Percentiles rank a stretch among this genome's conserved stretches.
Evolutionary conservation across 1,140 invertebrate genomes (phyloP).

Genomic region (Drosophila gunungcola): DNA sequence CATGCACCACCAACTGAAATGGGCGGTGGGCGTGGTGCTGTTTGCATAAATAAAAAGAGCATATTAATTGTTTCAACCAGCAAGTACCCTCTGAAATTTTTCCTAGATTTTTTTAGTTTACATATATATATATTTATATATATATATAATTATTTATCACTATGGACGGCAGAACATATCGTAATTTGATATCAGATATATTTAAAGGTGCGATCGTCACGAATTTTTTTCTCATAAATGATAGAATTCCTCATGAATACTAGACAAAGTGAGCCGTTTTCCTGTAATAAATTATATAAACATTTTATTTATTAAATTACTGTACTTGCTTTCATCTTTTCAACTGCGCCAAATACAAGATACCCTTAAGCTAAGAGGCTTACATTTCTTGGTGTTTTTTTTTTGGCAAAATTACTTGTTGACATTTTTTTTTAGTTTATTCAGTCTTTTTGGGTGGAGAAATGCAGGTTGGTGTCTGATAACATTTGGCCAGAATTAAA

Average conservation of each 20-base stretch:
- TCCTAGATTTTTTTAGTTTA: too few relatives aligned
- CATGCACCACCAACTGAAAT: slow-evolving; percentile 36
- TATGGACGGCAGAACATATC: too few relatives aligned
- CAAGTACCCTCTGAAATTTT: background rate
- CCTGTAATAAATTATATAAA: background rate
- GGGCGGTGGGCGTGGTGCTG: slow-evolving; percentile 3
- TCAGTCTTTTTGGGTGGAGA: too few relatives aligned
- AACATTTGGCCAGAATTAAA: slow-evolving; percentile 13
- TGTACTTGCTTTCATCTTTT: background rate
- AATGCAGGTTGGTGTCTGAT: slow-evolving; percentile 1
- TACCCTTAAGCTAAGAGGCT: background rate
- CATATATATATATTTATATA: too few relatives aligned
- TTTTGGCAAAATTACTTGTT: background rate
- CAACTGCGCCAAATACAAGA: background rate
- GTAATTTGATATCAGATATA: too few relatives aligned
- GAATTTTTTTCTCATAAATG: too few relatives aligned
- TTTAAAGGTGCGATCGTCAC: too few relatives aligned
- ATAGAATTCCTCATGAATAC: too few relatives aligned
- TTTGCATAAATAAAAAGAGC: slow-evolving; percentile 27
- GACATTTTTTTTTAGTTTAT: background rate
- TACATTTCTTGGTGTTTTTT: background rate
- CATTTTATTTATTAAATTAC: background rate
- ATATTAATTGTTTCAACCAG: background rate
- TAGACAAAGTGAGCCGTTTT: too few relatives aligned
- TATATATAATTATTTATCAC: too few relatives aligned